Percentiles rank a stretch among this genome's conserved stretches.
phyloP scores from a whole-genome alignment of 2,888 invertebrate genomes.

The Caenorhabditis sp. region DNA sequence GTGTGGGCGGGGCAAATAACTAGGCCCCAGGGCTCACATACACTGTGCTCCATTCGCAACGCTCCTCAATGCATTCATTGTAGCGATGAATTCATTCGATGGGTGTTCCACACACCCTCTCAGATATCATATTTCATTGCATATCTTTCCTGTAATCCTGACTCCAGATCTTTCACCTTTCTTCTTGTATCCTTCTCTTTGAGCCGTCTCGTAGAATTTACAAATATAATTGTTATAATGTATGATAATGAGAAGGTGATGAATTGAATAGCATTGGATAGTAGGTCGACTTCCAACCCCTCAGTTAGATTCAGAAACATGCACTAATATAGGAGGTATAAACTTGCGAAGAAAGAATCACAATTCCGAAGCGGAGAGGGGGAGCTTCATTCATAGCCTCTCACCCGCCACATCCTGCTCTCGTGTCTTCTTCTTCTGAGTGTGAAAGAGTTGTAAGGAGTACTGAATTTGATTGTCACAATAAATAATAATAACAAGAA shows the following conservation, averaged over 20 bases:
- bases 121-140: conserved; percentile 22
- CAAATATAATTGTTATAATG: conserved; percentile 55
- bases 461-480: conserved; percentile 49
- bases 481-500: conserved; percentile 53
- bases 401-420: neutral
- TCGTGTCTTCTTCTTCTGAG: conserved; percentile 1
- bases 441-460: conserved; percentile 37
- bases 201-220: conserved; percentile 14
- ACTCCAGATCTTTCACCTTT: conserved; percentile 21
- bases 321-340: conserved; percentile 37
- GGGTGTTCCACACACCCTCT: conserved; percentile 1
- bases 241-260: conserved; percentile 58
- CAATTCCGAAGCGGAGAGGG: no score
- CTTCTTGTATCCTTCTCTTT: neutral
- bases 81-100: conserved; percentile 20
- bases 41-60: conserved; percentile 16
- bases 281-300: conserved; percentile 36
- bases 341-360: conserved; percentile 12
- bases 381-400: no score
- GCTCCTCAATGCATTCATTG: conserved; percentile 28
- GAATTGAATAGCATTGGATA: conserved; percentile 47
- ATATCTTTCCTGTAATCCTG: conserved; percentile 16
- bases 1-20: conserved; percentile 44
- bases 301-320: conserved; percentile 16
- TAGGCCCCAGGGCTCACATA: conserved; percentile 18